Percentiles rank a stretch among this genome's conserved stretches.
phyloP scores from a whole-genome alignment of 1,140 invertebrate species.

The Ips nitidus region DNA sequence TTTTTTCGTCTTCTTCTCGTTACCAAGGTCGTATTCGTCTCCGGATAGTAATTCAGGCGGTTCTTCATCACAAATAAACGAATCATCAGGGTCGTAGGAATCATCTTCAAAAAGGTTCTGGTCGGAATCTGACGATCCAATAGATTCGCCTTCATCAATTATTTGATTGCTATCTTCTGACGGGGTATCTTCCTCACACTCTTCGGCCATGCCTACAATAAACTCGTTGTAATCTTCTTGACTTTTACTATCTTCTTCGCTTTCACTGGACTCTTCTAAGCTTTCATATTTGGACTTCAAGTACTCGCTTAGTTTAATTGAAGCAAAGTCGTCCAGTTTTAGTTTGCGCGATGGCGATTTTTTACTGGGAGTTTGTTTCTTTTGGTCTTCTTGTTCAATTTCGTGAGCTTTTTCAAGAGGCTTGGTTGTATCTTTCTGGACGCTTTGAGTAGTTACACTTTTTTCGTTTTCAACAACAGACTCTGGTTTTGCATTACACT shows the following conservation, averaged over 20 bases:
- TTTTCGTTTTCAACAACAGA: no score
- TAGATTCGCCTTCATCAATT: constrained; percentile 45
- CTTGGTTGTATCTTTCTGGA: no score
- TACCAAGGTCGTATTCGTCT: constrained; percentile 35
- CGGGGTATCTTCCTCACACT: constrained; percentile 45
- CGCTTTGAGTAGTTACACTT: no score
- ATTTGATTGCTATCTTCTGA: constrained; percentile 47
- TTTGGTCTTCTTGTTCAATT: no score
- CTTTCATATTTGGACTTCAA: neutral
- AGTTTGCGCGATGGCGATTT: no score
- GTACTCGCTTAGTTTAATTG: neutral
- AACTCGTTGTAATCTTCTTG: constrained; percentile 21
- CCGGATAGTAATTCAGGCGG: constrained; percentile 30
- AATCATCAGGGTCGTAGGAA: constrained; percentile 42
- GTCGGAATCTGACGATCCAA: constrained; percentile 40
- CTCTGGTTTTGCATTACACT: no score
- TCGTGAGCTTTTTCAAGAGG: no score
- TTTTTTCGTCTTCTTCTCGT: constrained; percentile 25
- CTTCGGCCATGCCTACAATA: constrained; percentile 37
- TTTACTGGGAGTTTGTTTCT: no score
- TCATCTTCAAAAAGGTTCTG: constrained; percentile 33
- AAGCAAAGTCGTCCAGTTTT: constrained; percentile 4
- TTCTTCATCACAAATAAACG: constrained; percentile 45
- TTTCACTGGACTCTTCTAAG: neutral
- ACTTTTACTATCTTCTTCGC: neutral